phyloP scores from a whole-genome alignment of 92 coral and sea anemone species.

The Siderastrea radians region DNA sequence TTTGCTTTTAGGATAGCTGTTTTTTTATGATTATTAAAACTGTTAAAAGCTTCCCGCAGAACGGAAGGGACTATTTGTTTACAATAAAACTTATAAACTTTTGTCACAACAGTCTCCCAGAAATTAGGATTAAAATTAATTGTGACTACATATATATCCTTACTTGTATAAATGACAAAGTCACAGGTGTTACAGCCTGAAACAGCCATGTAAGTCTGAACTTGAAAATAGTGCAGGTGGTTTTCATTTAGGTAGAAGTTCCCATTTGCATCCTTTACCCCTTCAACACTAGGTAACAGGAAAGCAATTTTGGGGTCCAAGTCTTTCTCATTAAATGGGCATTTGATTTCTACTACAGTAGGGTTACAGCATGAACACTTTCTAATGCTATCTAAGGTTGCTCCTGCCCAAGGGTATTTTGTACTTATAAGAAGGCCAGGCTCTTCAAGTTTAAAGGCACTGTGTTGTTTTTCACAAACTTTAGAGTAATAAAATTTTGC shows the following conservation, averaged over 20 bases:
- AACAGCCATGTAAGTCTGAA: conserved; percentile 70
- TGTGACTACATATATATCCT: conserved; percentile 53
- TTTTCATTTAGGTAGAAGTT: conserved; percentile 17
- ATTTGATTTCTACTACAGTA: conserved; percentile 5
- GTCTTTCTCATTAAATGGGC: conserved; percentile 31
- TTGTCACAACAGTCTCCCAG: conserved; percentile 5
- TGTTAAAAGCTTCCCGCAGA: conserved; percentile 10
- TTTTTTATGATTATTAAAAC: not conserved
- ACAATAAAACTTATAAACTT: conserved; percentile 19
- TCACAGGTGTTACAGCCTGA: conserved; percentile 59
- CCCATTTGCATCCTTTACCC: conserved; percentile 40
- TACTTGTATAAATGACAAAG: conserved; percentile 62
- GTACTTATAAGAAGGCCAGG: conserved; percentile 67
- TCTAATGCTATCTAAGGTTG: conserved; percentile 51
- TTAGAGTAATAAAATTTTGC: too few relatives aligned
- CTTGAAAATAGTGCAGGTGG: conserved; percentile 64
- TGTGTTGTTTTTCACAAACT: conserved; percentile 51
- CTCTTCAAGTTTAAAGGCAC: conserved; percentile 44
- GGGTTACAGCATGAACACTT: conserved; percentile 32
- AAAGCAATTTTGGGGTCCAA: conserved; percentile 55
- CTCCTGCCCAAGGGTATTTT: conserved; percentile 24
- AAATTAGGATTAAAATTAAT: not conserved
- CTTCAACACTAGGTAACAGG: conserved; percentile 51
- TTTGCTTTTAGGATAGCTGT: too few relatives aligned
- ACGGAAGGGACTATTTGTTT: conserved; percentile 22